Evolutionary conservation across 2,797 vertebrate species (phyloP), one percentile per base, ranked within the genome.

Genomic region (Nasua narica): DNA sequence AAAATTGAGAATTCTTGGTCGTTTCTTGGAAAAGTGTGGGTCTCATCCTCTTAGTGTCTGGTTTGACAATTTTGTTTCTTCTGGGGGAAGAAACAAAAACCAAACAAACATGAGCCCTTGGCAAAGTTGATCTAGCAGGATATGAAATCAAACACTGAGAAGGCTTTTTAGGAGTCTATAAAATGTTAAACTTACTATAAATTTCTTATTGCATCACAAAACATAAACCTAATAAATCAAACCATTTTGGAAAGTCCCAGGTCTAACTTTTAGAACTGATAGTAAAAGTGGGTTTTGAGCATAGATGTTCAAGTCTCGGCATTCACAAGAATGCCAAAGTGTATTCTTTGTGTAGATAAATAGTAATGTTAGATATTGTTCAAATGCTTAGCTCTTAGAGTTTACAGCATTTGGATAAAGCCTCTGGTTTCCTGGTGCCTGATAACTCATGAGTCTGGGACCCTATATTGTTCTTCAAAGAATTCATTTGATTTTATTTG

Each of bases 131-230:
- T 19, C 25, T 60, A 9, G 2, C 11, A 83, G 1, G 21, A 86
- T 78, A 95, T 74, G 43, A 92, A 94, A 76, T 82, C 62, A 87
- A 95, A 90, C 14, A 62, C 43, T 72, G 4, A 74, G 81, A 48
- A 87, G 87, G 54, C 12, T 50, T 90, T 95, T 93, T 32, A 92
- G 48, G n/a, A 46, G 25, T 6, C 87, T 92, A 81, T 86, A 90
- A 90, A 94, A 94, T 96, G 43, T 79, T 83, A 95, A 87, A 76
- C 1, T 78, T 94, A 70, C 32, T 83, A 48, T 95, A 88, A 90
- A 83, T 90, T 83, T 84, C 35, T 93, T 95, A 93, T 65, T 94
- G 52, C 4, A 84, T 23, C 54, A 95, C 29, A 87, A 92, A 90
- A 12, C 11, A 56, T 78, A 94, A 77, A 56, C 16, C 9, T 58